Conservation (phyloP, 1,140 invertebrate genomes). For the Cydia pomonella region DNA sequence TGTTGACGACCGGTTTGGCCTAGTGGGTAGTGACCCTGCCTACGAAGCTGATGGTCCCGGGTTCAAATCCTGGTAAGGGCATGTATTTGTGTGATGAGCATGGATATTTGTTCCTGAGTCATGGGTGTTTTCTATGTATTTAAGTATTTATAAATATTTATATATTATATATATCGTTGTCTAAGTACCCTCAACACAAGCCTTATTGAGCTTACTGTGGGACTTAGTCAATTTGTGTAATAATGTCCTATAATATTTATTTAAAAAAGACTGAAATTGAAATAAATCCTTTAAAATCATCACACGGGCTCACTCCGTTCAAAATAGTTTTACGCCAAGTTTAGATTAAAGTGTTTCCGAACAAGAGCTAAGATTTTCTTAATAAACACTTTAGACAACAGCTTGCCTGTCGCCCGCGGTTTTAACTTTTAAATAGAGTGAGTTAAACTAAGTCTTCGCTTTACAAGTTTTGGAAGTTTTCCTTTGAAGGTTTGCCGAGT, state of each 20-base stretch:
- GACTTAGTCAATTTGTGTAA: no score
- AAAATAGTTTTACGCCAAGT: slow-evolving; percentile 16
- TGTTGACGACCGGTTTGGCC: neutral
- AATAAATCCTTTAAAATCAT: neutral
- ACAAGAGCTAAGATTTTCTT: neutral
- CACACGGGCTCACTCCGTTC: neutral
- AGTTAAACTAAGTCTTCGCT: slow-evolving; percentile 22
- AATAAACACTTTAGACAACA: slow-evolving; percentile 29
- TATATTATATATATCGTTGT: no score
- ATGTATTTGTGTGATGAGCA: no score
- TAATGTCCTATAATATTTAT: no score
- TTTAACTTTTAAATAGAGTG: slow-evolving; percentile 31
- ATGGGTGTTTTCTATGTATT: no score
- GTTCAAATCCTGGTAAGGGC: no score
- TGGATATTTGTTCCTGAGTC: no score
- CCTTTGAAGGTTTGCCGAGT: slow-evolving; percentile 1
- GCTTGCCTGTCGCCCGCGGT: slow-evolving; percentile 19
- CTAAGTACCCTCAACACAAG: no score
- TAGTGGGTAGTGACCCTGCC: no score
- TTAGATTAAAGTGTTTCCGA: slow-evolving; percentile 10
- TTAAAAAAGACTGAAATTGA: neutral
- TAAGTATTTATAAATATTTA: no score
- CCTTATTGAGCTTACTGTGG: no score
- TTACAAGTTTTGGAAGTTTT: slow-evolving; percentile 12
- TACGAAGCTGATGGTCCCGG: no score